These are phyloP conservation scores for Neopipo cinnamomea DNA, from an alignment of 2,113 vertebrate species.

Conservation along the genomic window DNA sequence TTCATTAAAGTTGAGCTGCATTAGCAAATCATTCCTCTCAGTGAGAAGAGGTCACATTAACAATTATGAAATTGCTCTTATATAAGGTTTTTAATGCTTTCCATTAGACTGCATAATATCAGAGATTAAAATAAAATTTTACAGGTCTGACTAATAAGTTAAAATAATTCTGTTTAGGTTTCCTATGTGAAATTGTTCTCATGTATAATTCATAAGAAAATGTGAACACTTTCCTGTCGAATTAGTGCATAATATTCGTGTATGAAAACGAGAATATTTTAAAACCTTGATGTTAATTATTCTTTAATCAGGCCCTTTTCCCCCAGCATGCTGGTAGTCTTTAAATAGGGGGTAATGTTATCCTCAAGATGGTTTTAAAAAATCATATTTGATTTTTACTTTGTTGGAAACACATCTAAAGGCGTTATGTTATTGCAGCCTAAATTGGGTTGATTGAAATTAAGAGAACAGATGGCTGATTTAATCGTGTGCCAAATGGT, in stretches of 20 bases:
- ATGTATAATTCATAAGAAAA: constrained; percentile 42
- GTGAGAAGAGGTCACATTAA: constrained; percentile 32
- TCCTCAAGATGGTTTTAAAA: constrained; percentile 43
- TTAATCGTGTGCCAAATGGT: constrained; percentile 48
- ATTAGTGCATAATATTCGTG: constrained; percentile 10
- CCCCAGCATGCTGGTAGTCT: background rate
- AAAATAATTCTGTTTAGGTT: constrained; percentile 49
- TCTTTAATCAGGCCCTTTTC: constrained; percentile 8
- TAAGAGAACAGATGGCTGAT: constrained; percentile 65
- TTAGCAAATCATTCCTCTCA: background rate
- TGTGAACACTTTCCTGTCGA: background rate
- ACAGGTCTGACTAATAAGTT: constrained; percentile 34
- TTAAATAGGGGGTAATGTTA: constrained; percentile 9
- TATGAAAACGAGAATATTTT: constrained; percentile 34
- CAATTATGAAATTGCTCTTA: constrained; percentile 48
- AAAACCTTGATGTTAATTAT: constrained; percentile 35
- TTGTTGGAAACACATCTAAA: constrained; percentile 45
- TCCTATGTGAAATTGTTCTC: constrained; percentile 44
- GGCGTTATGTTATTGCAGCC: background rate
- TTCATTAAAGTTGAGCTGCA: background rate
- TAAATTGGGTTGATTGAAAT: constrained; percentile 63
- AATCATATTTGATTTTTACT: constrained; percentile 51
- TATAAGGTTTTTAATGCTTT: constrained; percentile 45
- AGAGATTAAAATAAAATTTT: constrained; percentile 60
- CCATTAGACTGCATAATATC: constrained; percentile 37